A percentile compares a stretch with the other conserved stretches of the same genome.
Conservation (phyloP, 2,113 vertebrate genomes). For the Bucco capensis region DNA sequence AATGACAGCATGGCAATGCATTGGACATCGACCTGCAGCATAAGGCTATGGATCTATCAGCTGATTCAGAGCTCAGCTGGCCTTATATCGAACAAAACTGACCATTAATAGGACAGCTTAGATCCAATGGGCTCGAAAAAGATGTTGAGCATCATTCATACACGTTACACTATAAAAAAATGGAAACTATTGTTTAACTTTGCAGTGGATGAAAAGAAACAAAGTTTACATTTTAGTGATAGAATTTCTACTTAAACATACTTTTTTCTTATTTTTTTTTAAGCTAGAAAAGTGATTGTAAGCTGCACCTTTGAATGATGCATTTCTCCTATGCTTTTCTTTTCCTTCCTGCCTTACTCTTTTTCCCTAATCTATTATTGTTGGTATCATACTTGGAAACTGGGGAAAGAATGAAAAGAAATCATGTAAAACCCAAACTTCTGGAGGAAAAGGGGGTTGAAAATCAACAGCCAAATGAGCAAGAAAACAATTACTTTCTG, state of each 20-base stretch:
- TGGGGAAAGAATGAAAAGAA: not conserved
- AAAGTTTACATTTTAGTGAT: not conserved
- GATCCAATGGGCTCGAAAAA: not conserved
- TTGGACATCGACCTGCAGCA: accelerated
- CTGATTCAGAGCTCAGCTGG: not conserved
- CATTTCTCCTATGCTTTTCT: not conserved
- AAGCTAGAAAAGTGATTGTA: not conserved
- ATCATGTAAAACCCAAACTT: not conserved
- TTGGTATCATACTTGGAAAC: not conserved
- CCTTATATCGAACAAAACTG: not conserved
- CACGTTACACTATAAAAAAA: not conserved
- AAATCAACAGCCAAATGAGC: conserved; percentile 42
- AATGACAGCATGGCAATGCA: not conserved
- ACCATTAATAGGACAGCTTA: not conserved
- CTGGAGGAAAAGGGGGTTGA: not conserved
- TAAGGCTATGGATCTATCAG: not conserved
- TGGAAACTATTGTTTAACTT: not conserved
- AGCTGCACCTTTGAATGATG: not conserved
- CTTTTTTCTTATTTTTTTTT: not conserved
- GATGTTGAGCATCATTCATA: not conserved
- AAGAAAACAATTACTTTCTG: conserved; percentile 55
- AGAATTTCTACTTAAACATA: not conserved
- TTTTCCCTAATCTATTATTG: not conserved
- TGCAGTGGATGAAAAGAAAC: not conserved
- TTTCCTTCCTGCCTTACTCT: not conserved